These are phyloP conservation scores for Dendroctonus ponderosae DNA, from an alignment of 1,140 invertebrate species.

Conservation along the genomic window DNA sequence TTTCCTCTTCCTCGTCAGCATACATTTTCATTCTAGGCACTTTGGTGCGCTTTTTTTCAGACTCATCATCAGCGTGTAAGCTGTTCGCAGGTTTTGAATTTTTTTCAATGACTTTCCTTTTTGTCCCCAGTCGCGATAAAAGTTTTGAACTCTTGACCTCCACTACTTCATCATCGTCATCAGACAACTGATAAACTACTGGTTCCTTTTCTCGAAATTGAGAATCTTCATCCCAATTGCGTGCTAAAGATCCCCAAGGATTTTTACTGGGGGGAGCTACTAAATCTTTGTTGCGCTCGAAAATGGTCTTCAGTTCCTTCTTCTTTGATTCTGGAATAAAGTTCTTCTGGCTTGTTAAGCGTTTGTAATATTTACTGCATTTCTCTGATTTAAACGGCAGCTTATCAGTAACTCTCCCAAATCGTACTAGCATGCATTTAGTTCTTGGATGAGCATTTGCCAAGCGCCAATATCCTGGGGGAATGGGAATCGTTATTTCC, in stretches of 20 bases:
- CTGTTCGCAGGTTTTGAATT: conserved; percentile 25
- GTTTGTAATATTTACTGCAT: conserved; percentile 64
- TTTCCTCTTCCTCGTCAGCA: conserved; percentile 81
- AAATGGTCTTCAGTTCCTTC: conserved; percentile 53
- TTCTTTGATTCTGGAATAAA: conserved; percentile 49
- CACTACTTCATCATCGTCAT: conserved; percentile 21
- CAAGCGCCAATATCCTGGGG: conserved; percentile 74
- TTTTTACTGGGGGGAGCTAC: conserved; percentile 56
- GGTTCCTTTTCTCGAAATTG: conserved; percentile 44
- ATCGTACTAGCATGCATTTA: conserved; percentile 70
- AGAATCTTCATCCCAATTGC: conserved; percentile 66
- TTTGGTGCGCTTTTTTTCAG: conserved; percentile 53
- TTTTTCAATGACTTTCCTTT: conserved; percentile 40
- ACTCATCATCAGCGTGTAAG: conserved; percentile 26
- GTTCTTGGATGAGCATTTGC: conserved; percentile 62
- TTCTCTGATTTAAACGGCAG: conserved; percentile 62
- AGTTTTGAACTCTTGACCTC: conserved; percentile 49
- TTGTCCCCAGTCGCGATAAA: conserved; percentile 50
- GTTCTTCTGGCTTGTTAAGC: conserved; percentile 59
- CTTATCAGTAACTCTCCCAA: conserved; percentile 66
- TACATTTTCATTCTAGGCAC: conserved; percentile 79
- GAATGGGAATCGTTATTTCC: conserved; percentile 59
- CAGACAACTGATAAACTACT: conserved; percentile 7
- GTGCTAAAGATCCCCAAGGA: conserved; percentile 70
- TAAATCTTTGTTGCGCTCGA: conserved; percentile 51